Base-by-base conservation (phyloP, 1,140 invertebrate species). In the Pseudobourletiella spinata region DNA sequence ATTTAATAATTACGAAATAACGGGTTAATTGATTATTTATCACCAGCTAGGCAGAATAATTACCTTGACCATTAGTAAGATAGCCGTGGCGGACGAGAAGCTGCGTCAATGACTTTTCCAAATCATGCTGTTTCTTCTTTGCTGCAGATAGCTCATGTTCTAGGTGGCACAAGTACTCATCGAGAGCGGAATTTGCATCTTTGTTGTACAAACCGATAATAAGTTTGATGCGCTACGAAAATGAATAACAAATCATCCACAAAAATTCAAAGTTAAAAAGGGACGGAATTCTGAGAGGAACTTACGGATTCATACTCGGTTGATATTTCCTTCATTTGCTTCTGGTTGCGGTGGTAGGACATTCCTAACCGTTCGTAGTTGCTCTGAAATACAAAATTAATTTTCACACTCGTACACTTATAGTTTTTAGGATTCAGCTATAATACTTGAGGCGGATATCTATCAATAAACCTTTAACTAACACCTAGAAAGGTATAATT, bases 11-110 rank as follows among this genome's bases (percentile, higher is more conserved):
- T 18, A 8, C 18, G 18, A 46, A 46, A 6, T 6, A 22, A 54
- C 11, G 18, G 8, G 51, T 35, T 6, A 48, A 50, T 11, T 28
- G n/a, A 18, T 25, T 3, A 50, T 48, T 39, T 60, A 29, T 18
- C 22, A 20, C 3, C 11, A 24, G 25, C 16, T 11, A 29, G 1
- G 22, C 22, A 15, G 43, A 44, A 28, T 16, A 30, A 11, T 46
- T 64, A 65, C 63, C 63, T 26, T 62, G 54, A 42, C 60, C 63
- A 39, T 68, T 63, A n/a, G 43, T 15, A 8, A 68, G 56, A 56
- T 68, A 65, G 22, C 63, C 63, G 22, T 65, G 63, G 15, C 63
- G 61, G 18, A 68, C 57, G 2, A 68, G 44, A 11, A 68, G 52
- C 39, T 61, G 63, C 2, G 63, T 65, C 1, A 68, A 35, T 39